phyloP scores from a whole-genome alignment of 2,797 vertebrate genomes.

The Macropus fuliginosus region DNA sequence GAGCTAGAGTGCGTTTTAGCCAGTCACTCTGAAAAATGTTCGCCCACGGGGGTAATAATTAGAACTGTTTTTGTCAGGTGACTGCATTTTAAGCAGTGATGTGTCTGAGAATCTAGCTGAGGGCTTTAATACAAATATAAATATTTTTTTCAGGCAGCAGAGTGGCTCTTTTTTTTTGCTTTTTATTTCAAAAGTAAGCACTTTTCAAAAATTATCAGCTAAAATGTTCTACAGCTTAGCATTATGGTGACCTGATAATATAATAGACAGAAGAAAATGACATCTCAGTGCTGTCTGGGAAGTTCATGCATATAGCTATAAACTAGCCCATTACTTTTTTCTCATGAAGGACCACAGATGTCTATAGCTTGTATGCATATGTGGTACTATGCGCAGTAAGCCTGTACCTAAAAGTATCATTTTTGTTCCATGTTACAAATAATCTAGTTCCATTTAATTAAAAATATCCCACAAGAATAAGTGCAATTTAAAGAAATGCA shows the following conservation, averaged over 20 bases:
- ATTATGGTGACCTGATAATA: slow-evolving; percentile 80
- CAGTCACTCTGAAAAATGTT: slow-evolving; percentile 89
- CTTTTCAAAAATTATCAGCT: slow-evolving; percentile 93
- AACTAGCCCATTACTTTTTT: slow-evolving; percentile 74
- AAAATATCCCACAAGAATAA: slow-evolving; percentile 39
- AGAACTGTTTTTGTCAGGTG: slow-evolving; percentile 87
- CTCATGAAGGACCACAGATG: slow-evolving; percentile 49
- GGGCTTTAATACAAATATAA: slow-evolving; percentile 90
- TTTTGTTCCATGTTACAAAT: slow-evolving; percentile 39
- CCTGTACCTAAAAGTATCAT: slow-evolving; percentile 34
- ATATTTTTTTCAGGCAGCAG: slow-evolving; percentile 92
- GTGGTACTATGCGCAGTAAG: slow-evolving; percentile 35
- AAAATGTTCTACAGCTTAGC: slow-evolving; percentile 86
- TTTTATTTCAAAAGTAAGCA: slow-evolving; percentile 91
- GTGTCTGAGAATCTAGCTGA: slow-evolving; percentile 90
- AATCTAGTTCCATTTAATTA: slow-evolving; percentile 32
- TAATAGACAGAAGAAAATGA: slow-evolving; percentile 80
- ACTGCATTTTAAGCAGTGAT: slow-evolving; percentile 90
- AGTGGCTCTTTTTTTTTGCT: slow-evolving; percentile 83
- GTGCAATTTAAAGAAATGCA: slow-evolving; percentile 55
- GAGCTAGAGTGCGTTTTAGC: slow-evolving; percentile 87
- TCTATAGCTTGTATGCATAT: slow-evolving; percentile 36
- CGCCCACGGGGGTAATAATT: slow-evolving; percentile 88
- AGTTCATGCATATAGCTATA: slow-evolving; percentile 75
- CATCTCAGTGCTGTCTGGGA: slow-evolving; percentile 71